Conservation (phyloP, 1,140 invertebrate genomes). For the Drosophila pseudoobscura region DNA sequence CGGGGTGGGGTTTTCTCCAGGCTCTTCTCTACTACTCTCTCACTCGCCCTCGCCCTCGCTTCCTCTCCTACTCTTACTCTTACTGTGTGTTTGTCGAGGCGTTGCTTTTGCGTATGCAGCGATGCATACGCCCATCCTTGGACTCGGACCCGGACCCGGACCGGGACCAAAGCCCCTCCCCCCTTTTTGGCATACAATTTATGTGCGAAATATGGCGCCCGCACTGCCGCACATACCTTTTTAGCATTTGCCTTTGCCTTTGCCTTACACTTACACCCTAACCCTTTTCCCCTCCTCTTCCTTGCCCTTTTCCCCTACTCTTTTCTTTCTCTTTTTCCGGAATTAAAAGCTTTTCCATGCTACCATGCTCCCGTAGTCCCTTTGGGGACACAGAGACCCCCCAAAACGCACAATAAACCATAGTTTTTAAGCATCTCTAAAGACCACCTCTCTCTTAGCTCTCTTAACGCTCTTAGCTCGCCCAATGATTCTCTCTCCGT, state of each 20-base stretch:
- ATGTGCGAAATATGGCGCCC: constrained; percentile 77
- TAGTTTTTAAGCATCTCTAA: background rate
- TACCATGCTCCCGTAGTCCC: constrained; percentile 13
- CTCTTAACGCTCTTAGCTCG: background rate
- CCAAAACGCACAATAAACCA: constrained; percentile 2
- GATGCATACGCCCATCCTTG: constrained; percentile 60
- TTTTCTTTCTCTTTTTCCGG: constrained; percentile 26
- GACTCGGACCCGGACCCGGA: background rate
- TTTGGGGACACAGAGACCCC: too few relatives aligned
- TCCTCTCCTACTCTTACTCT: constrained; percentile 4
- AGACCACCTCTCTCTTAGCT: background rate
- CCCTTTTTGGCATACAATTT: constrained; percentile 63
- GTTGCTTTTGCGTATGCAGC: constrained; percentile 75
- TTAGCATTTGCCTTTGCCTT: constrained; percentile 46
- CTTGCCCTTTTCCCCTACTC: background rate
- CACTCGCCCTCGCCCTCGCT: background rate
- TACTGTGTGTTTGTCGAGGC: constrained; percentile 38
- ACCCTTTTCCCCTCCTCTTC: constrained; percentile 18
- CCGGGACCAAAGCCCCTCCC: constrained; percentile 29
- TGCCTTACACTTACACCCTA: background rate
- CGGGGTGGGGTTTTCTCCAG: too few relatives aligned
- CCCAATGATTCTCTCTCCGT: background rate
- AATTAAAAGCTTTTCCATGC: constrained; percentile 54
- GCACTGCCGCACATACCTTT: constrained; percentile 43
- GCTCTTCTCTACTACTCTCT: too few relatives aligned